Evolutionary conservation across 2,113 vertebrate species (phyloP).

Genomic region (Otus sunia): DNA sequence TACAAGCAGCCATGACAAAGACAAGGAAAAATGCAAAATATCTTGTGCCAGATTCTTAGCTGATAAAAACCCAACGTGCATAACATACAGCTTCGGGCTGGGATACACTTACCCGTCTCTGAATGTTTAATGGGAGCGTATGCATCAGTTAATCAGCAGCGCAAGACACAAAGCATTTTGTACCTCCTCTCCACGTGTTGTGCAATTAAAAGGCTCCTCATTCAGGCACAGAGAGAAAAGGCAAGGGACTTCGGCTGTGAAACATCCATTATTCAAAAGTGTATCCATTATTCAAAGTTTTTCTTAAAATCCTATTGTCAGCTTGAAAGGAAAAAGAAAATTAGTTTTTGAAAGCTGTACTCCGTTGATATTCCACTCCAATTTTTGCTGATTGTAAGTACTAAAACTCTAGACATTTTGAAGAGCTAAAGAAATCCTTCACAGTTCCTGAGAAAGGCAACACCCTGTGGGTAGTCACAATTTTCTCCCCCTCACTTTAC

Average conservation of each 20-base stretch:
- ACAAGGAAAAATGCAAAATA: background rate
- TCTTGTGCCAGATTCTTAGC: background rate
- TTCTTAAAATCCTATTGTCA: slow-evolving; percentile 58
- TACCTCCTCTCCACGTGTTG: slow-evolving; percentile 17
- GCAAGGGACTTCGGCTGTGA: slow-evolving; percentile 31
- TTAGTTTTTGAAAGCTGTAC: slow-evolving; percentile 49
- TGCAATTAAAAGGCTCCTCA: slow-evolving; percentile 62
- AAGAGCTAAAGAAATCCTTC: slow-evolving; percentile 9
- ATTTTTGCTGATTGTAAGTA: slow-evolving; percentile 34
- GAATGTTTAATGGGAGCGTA: slow-evolving; percentile 49
- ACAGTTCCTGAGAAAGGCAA: background rate
- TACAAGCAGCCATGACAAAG: background rate
- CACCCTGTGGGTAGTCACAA: background rate
- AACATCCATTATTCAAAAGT: slow-evolving; percentile 67
- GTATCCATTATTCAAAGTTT: slow-evolving; percentile 67
- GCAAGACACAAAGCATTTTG: slow-evolving; percentile 38
- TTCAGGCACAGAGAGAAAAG: slow-evolving; percentile 49
- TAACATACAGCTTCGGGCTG: background rate
- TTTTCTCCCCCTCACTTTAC: background rate
- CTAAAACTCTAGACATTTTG: slow-evolving; percentile 23
- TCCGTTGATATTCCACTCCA: slow-evolving; percentile 27
- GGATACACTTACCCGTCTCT: slow-evolving; percentile 9
- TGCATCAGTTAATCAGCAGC: slow-evolving; percentile 36
- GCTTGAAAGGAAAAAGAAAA: slow-evolving; percentile 57
- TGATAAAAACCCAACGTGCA: background rate